phyloP scores from a whole-genome alignment of 2,797 vertebrate species.

The Smutsia temminckii region DNA sequence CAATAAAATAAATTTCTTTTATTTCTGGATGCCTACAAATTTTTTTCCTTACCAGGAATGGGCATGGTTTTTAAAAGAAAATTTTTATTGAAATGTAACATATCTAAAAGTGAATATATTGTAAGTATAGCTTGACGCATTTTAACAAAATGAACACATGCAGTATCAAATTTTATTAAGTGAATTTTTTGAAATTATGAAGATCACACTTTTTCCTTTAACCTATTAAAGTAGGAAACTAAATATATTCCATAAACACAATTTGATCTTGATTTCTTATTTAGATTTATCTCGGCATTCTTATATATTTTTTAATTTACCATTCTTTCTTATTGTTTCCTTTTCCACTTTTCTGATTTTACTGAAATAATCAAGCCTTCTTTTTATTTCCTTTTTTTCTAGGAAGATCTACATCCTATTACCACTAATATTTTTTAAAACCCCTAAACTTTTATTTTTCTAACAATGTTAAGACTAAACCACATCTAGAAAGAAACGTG shows the following conservation, averaged over 20 bases:
- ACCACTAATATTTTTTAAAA: background rate
- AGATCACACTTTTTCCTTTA: background rate
- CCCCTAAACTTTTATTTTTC: background rate
- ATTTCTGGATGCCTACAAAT: background rate
- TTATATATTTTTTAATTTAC: background rate
- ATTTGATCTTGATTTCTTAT: background rate
- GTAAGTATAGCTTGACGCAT: background rate
- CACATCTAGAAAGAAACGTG: background rate
- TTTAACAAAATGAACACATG: slow-evolving; percentile 35
- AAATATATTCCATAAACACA: slow-evolving; percentile 1
- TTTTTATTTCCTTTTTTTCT: background rate
- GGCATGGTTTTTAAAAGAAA: slow-evolving; percentile 4
- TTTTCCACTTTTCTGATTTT: slow-evolving; percentile 6
- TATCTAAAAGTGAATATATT: background rate
- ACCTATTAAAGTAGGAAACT: background rate
- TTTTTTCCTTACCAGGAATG: slow-evolving; percentile 27
- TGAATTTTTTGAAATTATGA: background rate
- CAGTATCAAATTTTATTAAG: slow-evolving; percentile 7
- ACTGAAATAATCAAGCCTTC: slow-evolving; percentile 24
- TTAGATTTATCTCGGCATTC: background rate
- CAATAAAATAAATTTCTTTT: slow-evolving; percentile 15
- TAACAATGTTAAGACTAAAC: background rate
- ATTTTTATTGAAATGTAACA: slow-evolving; percentile 36
- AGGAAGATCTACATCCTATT: background rate
- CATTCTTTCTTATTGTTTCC: background rate